These are phyloP conservation scores for Sphaerophoria rueppellii DNA, from an alignment of 2,888 invertebrate genomes.

Conservation along the genomic window DNA sequence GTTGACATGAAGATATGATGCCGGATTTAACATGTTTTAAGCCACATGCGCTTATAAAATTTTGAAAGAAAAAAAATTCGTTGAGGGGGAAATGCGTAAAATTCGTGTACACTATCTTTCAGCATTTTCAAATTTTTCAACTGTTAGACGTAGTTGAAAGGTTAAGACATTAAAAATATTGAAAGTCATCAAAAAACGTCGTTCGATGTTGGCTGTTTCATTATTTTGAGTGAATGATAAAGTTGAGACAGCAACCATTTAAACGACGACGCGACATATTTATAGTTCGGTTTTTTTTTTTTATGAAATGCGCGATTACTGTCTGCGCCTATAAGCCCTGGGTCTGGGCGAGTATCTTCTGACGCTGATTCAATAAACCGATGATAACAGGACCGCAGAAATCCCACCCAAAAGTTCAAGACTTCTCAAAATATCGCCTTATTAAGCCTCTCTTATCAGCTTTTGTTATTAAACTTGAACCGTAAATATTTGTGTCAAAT, in stretches of 20 bases:
- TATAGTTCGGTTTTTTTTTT: not conserved
- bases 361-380: slow-evolving; percentile 8
- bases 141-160: not conserved
- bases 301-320: not conserved
- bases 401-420: slow-evolving; percentile 10
- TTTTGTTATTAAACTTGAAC: slow-evolving; percentile 32
- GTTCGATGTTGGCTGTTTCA: not conserved
- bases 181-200: not conserved
- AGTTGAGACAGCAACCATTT: not conserved
- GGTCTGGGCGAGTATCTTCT: not conserved
- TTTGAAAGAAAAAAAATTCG: no score
- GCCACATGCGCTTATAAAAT: no score
- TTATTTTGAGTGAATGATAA: not conserved
- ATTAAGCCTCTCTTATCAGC: slow-evolving; percentile 20
- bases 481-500: slow-evolving; percentile 40
- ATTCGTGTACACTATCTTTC: no score
- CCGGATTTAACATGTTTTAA: no score
- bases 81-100: no score
- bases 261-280: not conserved
- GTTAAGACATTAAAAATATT: not conserved
- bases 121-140: no score
- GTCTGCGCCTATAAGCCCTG: not conserved
- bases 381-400: slow-evolving; percentile 17
- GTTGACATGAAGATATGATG: not conserved
- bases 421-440: slow-evolving; percentile 5